Percentiles rank a stretch among this genome's conserved stretches.
phyloP scores from a whole-genome alignment of 2,113 vertebrate genomes.

The Coreoperca whiteheadi region DNA sequence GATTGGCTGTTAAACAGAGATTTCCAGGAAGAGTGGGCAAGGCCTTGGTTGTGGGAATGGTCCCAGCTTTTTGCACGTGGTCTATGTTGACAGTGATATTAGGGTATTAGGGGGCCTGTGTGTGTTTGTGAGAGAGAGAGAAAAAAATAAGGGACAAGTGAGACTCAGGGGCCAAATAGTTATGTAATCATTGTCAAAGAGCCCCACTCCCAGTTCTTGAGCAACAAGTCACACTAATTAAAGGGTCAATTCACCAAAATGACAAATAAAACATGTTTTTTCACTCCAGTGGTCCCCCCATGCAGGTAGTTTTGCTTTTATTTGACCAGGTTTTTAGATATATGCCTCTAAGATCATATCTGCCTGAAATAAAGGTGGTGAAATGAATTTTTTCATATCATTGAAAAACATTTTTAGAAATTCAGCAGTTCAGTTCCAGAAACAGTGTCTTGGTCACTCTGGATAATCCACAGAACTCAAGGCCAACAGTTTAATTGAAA shows the following conservation, averaged over 20 bases:
- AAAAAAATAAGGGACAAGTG: background rate
- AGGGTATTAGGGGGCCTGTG: constrained; percentile 18
- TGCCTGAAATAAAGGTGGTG: background rate
- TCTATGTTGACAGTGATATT: constrained; percentile 57
- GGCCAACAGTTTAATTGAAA: background rate
- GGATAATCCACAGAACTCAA: background rate
- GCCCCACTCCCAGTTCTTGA: background rate
- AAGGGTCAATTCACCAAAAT: background rate
- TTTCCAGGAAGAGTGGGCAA: constrained; percentile 44
- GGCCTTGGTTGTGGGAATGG: constrained; percentile 14
- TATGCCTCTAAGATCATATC: no score
- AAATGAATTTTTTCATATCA: background rate
- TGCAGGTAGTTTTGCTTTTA: background rate
- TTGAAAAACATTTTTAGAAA: background rate
- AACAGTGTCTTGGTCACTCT: background rate
- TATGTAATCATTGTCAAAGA: constrained; percentile 36
- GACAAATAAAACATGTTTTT: background rate
- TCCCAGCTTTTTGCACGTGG: constrained; percentile 35
- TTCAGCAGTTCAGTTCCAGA: background rate
- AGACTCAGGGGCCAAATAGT: constrained; percentile 12
- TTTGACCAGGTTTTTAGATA: background rate
- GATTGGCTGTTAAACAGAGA: constrained; percentile 55
- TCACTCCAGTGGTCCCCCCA: background rate
- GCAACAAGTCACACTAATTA: background rate
- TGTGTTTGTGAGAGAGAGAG: constrained; percentile 11